These are phyloP conservation scores for Pissodes strobi DNA, from an alignment of 1,140 invertebrate genomes.

Conservation along the genomic window DNA sequence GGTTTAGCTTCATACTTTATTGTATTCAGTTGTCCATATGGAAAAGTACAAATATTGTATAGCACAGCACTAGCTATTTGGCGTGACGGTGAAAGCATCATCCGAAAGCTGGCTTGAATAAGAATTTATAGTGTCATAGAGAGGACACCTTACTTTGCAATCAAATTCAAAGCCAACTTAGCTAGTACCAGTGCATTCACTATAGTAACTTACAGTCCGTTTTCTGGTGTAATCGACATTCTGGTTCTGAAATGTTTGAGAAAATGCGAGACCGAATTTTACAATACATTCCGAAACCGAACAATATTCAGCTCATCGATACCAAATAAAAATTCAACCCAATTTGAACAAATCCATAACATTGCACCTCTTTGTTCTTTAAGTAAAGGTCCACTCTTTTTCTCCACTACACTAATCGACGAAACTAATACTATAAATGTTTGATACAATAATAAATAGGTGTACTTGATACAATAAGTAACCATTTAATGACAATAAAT, in stretches of 20 bases:
- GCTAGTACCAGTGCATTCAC: conserved; percentile 44
- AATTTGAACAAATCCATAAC: conserved; percentile 46
- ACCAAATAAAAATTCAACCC: conserved; percentile 43
- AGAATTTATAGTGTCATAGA: background rate
- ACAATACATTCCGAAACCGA: conserved; percentile 43
- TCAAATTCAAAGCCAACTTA: conserved; percentile 11
- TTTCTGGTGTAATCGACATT: conserved; percentile 47
- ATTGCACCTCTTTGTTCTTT: conserved; percentile 37
- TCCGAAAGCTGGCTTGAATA: conserved; percentile 1
- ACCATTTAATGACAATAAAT: conserved; percentile 56
- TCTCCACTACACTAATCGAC: conserved; percentile 48
- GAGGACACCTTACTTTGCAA: too few relatives aligned
- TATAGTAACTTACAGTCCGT: conserved; percentile 44
- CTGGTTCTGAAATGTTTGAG: conserved; percentile 47
- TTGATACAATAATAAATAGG: conserved; percentile 54
- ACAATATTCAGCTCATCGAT: conserved; percentile 41
- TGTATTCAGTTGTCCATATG: conserved; percentile 59
- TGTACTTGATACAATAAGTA: conserved; percentile 53
- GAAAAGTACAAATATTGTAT: conserved; percentile 60
- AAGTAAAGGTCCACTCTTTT: conserved; percentile 33
- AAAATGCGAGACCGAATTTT: conserved; percentile 33
- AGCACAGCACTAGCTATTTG: conserved; percentile 55
- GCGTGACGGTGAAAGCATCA: conserved; percentile 33
- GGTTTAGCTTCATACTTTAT: conserved; percentile 55
- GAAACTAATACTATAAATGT: conserved; percentile 53